Evolutionary conservation across 2,888 invertebrate genomes (phyloP), one percentile per base, ranked within the genome.

Genomic region (Spisula solida): DNA sequence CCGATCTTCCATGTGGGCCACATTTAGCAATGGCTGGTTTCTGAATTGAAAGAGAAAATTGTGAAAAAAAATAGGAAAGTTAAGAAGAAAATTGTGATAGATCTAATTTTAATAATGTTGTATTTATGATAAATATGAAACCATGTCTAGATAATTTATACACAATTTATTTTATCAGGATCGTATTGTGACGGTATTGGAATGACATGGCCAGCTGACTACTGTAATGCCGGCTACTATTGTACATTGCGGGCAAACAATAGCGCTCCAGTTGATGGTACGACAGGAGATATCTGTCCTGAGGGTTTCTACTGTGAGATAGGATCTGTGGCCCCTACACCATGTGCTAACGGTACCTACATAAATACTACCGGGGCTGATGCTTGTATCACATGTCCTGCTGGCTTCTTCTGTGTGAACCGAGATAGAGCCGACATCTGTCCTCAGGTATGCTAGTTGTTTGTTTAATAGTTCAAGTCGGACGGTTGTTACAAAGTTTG

Each of bases 311-410:
- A 94, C 94, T 96, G 96, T 91, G 92, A 89, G 14, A 85, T 81
- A 25, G 96, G 96, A 0, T 95, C 96, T 8, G 56, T 87, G 8
- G 90, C 87, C 20, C 95, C 96, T 0, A 86, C 89, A 0, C 94
- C 95, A 0, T 96, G 96, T 92, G 91, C 90, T 34, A 95, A 95
- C 83, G 95, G 95, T 48, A 96, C 96, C 14, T 96, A 92, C 93
- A 95, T 95, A 95, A 96, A 96, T 93, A 94, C 95, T 88, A 96
- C 96, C 14, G 95, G 95, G 8, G 95, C 95, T 0, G 91, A 93
- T 0, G 90, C 87, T 12, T 96, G 96, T 83, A 93, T 95, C 85
- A 90, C 89, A n/a, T 96, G 96, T 87, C 96, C 96, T 16, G 95
- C 93, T 2, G 96, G 96, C 1, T 94, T 93, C 86, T 96, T 94